Percentiles rank a stretch among this genome's conserved stretches.
These are phyloP conservation scores for Pristionchus arcanus DNA, from an alignment of 2,888 invertebrate species.

Conservation along the genomic window DNA sequence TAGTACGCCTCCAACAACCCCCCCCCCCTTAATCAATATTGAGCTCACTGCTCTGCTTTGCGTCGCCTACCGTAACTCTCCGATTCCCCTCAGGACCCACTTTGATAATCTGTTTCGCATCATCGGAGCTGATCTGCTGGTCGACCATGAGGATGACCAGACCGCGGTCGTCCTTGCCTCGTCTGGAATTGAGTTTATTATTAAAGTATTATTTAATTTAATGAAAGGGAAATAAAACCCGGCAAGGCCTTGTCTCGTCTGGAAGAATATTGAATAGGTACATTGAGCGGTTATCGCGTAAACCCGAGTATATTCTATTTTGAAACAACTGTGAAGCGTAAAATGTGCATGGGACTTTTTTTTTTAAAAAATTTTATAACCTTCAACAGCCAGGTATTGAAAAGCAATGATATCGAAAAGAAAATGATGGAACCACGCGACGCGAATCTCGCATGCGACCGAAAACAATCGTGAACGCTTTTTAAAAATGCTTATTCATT, in stretches of 20 bases:
- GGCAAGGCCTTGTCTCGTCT: no score
- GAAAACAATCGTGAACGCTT: no score
- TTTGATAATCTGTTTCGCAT: constrained; percentile 83
- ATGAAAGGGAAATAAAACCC: no score
- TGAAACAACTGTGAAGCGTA: neutral
- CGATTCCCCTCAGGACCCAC: constrained; percentile 56
- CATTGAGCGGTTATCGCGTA: neutral
- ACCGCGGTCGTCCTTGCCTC: constrained; percentile 93
- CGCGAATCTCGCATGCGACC: neutral
- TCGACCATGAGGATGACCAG: constrained; percentile 99
- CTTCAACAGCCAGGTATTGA: no score
- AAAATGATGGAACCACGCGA: neutral
- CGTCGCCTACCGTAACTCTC: neutral
- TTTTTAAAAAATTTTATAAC: no score
- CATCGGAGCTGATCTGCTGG: constrained; percentile 88
- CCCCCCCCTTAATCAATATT: no score
- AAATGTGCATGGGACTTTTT: no score
- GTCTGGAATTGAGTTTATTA: neutral
- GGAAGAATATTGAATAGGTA: neutral
- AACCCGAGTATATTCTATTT: neutral
- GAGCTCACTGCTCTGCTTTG: no score
- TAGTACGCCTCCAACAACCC: no score
- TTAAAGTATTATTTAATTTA: neutral
- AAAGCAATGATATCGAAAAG: neutral
- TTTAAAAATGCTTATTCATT: no score